Evolutionary conservation across 2,113 vertebrate genomes (phyloP).

Genomic region (Pygoscelis antarcticus): DNA sequence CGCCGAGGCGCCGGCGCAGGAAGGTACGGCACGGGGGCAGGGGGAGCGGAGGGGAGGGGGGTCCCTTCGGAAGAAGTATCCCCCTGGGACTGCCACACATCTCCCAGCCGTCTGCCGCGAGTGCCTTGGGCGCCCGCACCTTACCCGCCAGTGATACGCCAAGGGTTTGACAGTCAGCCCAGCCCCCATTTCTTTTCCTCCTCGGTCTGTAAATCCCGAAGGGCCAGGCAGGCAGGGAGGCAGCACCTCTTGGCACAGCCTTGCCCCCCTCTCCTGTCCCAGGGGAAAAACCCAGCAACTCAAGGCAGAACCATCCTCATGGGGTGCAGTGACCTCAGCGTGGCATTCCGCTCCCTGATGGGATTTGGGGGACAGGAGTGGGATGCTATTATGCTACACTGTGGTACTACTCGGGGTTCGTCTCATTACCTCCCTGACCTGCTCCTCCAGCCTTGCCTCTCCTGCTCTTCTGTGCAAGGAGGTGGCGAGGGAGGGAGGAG

Average conservation of each 20-base stretch:
- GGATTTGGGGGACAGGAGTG: neutral
- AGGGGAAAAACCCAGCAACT: neutral
- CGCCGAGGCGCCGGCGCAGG: neutral
- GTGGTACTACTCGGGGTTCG: neutral
- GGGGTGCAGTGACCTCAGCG: neutral
- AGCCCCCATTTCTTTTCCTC: neutral
- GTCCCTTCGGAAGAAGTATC: neutral
- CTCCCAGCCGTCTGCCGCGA: neutral
- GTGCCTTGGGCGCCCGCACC: neutral
- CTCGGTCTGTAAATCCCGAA: neutral
- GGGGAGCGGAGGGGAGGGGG: neutral
- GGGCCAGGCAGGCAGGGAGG: neutral
- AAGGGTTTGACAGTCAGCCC: neutral
- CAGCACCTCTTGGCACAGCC: neutral
- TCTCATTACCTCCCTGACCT: neutral
- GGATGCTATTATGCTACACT: neutral
- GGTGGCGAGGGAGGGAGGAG: neutral
- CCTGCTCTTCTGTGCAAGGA: neutral
- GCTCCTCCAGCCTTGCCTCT: neutral
- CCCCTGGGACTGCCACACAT: neutral
- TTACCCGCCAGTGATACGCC: neutral
- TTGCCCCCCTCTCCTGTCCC: neutral
- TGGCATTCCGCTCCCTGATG: fast-evolving
- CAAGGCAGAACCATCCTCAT: neutral
- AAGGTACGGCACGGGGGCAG: neutral